phyloP scores from a whole-genome alignment of 2,888 invertebrate genomes.

The Onthophagus sagittarius region DNA sequence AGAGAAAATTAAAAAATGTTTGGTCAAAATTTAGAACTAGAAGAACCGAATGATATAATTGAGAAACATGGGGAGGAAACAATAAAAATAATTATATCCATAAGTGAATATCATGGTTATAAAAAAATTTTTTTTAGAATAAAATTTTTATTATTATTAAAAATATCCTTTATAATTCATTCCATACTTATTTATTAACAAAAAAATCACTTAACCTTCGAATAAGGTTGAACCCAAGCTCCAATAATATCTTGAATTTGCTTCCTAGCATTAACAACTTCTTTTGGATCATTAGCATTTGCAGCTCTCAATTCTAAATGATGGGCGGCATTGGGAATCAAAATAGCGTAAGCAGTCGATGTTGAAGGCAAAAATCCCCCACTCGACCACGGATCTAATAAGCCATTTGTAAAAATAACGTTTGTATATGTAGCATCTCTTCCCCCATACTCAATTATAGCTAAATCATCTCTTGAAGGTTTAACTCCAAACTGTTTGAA shows the following conservation, averaged over 20 bases:
- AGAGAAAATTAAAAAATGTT: too few relatives aligned
- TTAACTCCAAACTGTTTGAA: constrained; percentile 63
- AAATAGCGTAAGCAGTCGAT: constrained; percentile 62
- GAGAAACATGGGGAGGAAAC: too few relatives aligned
- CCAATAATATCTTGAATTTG: constrained; percentile 60
- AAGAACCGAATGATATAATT: too few relatives aligned
- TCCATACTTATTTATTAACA: too few relatives aligned
- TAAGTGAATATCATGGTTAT: too few relatives aligned
- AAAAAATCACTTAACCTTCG: neutral
- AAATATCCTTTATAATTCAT: too few relatives aligned
- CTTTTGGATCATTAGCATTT: constrained; percentile 61
- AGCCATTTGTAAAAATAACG: constrained; percentile 79
- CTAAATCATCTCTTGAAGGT: constrained; percentile 57
- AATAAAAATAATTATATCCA: too few relatives aligned
- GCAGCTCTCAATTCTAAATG: constrained; percentile 75
- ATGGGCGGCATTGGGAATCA: constrained; percentile 81
- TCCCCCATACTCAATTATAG: constrained; percentile 77
- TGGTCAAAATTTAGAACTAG: too few relatives aligned
- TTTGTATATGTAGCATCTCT: constrained; percentile 59
- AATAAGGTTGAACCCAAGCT: constrained; percentile 54
- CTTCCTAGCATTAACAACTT: constrained; percentile 60
- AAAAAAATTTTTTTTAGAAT: too few relatives aligned
- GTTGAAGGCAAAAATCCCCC: constrained; percentile 74
- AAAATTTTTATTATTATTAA: too few relatives aligned
- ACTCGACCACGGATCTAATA: constrained; percentile 83